Evolutionary conservation across 2,888 invertebrate species (phyloP).

Genomic region (Gymnosoma rotundatum): DNA sequence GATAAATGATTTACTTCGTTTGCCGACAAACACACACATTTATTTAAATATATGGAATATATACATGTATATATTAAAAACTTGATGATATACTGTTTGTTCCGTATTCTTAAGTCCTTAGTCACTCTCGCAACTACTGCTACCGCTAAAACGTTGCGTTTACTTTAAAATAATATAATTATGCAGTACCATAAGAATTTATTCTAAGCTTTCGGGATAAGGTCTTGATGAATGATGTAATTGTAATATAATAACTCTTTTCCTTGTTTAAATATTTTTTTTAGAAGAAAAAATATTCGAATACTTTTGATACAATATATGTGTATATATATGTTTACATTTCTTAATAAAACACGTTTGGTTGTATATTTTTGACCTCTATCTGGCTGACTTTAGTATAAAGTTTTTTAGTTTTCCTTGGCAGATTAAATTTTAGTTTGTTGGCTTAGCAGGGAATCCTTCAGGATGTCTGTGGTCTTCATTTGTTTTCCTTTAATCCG

Average conservation of each 20-base stretch:
- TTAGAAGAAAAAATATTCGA: constrained; percentile 65
- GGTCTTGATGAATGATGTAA: constrained; percentile 37
- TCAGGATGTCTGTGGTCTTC: constrained; percentile 49
- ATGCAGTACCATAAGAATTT: constrained; percentile 29
- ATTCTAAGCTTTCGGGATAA: constrained; percentile 10
- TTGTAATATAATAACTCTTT: constrained; percentile 26
- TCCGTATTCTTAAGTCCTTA: constrained; percentile 29
- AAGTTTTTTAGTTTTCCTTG: constrained; percentile 74
- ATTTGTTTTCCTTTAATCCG: constrained; percentile 42
- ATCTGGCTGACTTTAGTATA: constrained; percentile 56
- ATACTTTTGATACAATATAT: constrained; percentile 64
- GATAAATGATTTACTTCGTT: constrained; percentile 17
- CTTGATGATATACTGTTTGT: constrained; percentile 64
- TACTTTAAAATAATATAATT: constrained; percentile 18
- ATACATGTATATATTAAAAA: constrained; percentile 61
- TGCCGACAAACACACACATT: constrained; percentile 63
- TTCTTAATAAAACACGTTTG: constrained; percentile 42
- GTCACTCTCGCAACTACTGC: constrained; percentile 33
- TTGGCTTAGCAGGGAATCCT: constrained; percentile 40
- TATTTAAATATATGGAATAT: constrained; percentile 59
- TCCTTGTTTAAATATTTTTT: constrained; percentile 47
- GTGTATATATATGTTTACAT: constrained; percentile 41
- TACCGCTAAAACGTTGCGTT: constrained; percentile 7
- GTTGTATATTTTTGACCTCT: constrained; percentile 47
- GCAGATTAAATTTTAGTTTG: constrained; percentile 72